Evolutionary conservation across 2,797 vertebrate genomes (phyloP).

Genomic region (Lophura swinhoii): DNA sequence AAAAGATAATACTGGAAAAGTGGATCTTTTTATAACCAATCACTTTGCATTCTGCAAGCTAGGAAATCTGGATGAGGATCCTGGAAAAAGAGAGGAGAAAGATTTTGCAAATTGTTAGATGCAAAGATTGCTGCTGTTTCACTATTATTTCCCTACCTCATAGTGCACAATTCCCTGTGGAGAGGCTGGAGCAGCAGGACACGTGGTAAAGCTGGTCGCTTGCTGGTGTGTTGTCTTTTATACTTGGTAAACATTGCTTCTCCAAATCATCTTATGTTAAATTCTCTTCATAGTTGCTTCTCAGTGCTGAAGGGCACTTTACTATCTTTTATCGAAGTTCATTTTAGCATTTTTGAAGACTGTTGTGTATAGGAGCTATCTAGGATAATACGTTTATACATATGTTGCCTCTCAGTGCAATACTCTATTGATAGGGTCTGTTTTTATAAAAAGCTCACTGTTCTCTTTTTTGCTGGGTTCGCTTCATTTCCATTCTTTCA

Average conservation of each 20-base stretch:
- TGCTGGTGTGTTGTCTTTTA: background rate
- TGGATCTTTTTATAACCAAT: conserved; percentile 37
- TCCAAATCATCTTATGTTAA: background rate
- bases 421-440: background rate
- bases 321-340: background rate
- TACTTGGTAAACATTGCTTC: background rate
- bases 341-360: background rate
- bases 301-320: background rate
- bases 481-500: background rate
- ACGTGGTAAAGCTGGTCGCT: background rate
- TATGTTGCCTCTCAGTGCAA: background rate
- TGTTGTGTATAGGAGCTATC: background rate
- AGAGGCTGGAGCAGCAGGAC: background rate
- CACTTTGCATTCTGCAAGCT: conserved; percentile 10
- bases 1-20: conserved; percentile 12
- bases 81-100: conserved; percentile 52
- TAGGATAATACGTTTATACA: background rate
- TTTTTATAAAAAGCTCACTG: background rate
- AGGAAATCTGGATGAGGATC: background rate
- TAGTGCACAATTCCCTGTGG: background rate
- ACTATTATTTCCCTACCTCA: background rate
- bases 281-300: background rate
- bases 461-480: background rate
- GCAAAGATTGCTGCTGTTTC: background rate
- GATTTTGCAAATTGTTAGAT: conserved; percentile 13